Percentiles rank a stretch among this genome's conserved stretches.
These are phyloP conservation scores for Andricus quercusramuli DNA, from an alignment of 2,888 invertebrate species.

Conservation along the genomic window DNA sequence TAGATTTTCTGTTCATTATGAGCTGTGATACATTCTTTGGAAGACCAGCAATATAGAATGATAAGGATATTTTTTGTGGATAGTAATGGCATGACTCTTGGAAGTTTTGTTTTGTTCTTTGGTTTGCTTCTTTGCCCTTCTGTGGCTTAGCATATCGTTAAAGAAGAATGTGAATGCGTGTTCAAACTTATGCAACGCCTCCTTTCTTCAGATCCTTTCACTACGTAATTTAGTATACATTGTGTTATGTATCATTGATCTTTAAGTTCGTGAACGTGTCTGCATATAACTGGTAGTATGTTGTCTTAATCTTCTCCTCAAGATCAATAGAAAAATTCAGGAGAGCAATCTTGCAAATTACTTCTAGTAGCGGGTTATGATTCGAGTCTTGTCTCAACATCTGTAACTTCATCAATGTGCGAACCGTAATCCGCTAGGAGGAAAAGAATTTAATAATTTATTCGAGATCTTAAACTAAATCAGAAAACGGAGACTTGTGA, in stretches of 20 bases:
- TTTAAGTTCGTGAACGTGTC: constrained; percentile 30
- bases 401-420: not conserved
- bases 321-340: not conserved
- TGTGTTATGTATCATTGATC: constrained; percentile 37
- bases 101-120: not conserved
- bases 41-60: too few species aligned
- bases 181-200: constrained; percentile 5
- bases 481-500: not conserved
- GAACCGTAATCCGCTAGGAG: not conserved
- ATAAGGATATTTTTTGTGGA: not conserved
- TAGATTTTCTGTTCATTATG: too few species aligned
- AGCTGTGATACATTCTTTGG: too few species aligned
- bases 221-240: constrained; percentile 33
- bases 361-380: not conserved
- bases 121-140: not conserved
- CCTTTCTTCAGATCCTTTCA: constrained; percentile 13
- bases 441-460: not conserved
- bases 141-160: not conserved
- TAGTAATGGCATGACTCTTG: not conserved
- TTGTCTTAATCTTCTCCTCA: constrained; percentile 16
- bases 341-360: not conserved
- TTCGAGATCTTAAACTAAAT: not conserved
- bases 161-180: not conserved
- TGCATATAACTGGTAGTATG: not conserved
- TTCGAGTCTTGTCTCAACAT: not conserved